Conservation (phyloP, 2,113 vertebrate species). For the Oreochromis aureus region DNA sequence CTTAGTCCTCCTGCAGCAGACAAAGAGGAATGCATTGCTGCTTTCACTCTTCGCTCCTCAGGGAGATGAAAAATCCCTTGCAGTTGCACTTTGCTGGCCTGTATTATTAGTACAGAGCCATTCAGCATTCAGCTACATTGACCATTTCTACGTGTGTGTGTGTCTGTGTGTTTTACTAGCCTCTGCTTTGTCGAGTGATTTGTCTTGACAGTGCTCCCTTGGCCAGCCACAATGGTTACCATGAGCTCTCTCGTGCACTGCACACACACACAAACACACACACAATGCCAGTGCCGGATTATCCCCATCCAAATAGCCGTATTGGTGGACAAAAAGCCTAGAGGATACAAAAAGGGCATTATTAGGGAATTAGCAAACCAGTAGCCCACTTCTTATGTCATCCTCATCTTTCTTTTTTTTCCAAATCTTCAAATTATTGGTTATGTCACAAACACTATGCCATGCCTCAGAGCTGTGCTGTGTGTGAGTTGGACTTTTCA, state of each 20-base stretch:
- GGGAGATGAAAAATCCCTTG: slow-evolving; percentile 57
- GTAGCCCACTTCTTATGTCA: neutral
- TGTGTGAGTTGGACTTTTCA: neutral
- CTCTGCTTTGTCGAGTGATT: slow-evolving; percentile 46
- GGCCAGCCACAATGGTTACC: slow-evolving; percentile 19
- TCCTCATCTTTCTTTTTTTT: neutral
- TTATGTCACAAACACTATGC: neutral
- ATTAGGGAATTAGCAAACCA: slow-evolving; percentile 1
- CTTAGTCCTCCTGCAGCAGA: slow-evolving; percentile 56
- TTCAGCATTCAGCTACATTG: slow-evolving; percentile 32
- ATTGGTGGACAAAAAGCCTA: slow-evolving; percentile 20
- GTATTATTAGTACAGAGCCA: slow-evolving; percentile 47
- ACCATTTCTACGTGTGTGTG: slow-evolving; percentile 4
- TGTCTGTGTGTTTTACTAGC: slow-evolving; percentile 26
- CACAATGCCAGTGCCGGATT: slow-evolving; percentile 21
- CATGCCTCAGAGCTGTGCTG: neutral
- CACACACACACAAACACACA: neutral
- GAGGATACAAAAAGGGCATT: slow-evolving; percentile 20
- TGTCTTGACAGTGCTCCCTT: slow-evolving; percentile 42
- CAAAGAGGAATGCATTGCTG: slow-evolving; percentile 52
- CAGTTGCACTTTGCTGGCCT: slow-evolving; percentile 61
- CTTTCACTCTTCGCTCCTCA: slow-evolving; percentile 46
- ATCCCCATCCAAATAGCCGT: slow-evolving; percentile 27
- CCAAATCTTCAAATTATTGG: neutral
- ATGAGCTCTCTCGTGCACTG: slow-evolving; percentile 6